Conservation (phyloP, 2,113 vertebrate species). For the Tetrao urogallus region DNA sequence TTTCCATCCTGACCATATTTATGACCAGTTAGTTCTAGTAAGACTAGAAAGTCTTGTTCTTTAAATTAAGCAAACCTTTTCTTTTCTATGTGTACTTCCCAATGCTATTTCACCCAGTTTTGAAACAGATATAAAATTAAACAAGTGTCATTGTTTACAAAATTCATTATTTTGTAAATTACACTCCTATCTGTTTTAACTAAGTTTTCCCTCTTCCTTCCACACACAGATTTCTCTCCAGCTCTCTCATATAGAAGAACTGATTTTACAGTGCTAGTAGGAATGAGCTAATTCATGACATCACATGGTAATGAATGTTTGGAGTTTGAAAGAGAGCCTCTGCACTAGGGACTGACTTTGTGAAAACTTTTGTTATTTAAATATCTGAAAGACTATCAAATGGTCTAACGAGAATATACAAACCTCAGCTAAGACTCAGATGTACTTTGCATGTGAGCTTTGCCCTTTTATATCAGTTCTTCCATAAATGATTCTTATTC, state of each 20-base stretch:
- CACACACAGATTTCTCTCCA: neutral
- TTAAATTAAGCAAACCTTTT: neutral
- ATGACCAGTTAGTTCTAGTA: neutral
- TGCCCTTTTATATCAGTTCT: neutral
- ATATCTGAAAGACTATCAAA: neutral
- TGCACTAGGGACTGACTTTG: neutral
- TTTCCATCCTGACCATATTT: neutral
- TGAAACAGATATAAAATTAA: neutral
- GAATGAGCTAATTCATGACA: neutral
- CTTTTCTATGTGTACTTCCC: neutral
- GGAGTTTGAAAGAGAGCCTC: neutral
- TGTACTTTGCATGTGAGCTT: neutral
- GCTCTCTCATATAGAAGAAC: neutral
- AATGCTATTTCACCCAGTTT: neutral
- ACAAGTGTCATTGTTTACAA: neutral
- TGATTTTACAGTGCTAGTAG: neutral
- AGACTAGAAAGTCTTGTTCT: neutral
- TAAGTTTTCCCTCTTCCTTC: neutral
- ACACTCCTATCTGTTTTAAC: neutral
- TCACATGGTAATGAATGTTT: neutral
- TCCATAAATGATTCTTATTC: neutral
- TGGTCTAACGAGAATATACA: neutral
- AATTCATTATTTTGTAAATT: neutral
- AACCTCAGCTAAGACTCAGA: neutral
- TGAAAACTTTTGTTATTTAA: neutral